phyloP scores from a whole-genome alignment of 2,113 vertebrate species.

The Abramis brama region DNA sequence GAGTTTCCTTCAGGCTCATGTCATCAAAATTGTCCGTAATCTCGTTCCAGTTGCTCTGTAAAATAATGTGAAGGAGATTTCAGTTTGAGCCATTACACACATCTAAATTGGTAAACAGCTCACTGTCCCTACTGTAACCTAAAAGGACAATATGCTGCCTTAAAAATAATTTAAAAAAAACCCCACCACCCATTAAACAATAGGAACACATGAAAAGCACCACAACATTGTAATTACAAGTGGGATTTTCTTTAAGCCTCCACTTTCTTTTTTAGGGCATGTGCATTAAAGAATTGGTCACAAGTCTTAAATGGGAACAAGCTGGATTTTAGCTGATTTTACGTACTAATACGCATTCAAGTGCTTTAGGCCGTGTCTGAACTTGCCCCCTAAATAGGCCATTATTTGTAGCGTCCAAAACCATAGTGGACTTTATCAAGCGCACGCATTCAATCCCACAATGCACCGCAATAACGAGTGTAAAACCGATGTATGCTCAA shows the following conservation, averaged over 20 bases:
- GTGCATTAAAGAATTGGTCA: not conserved
- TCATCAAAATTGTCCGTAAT: slow-evolving; percentile 99
- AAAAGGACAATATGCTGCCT: not conserved
- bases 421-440: too few species aligned
- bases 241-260: not conserved
- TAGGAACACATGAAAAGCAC: not conserved
- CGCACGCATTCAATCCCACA: too few species aligned
- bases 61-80: not conserved
- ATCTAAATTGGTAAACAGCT: too few species aligned
- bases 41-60: slow-evolving; percentile 98
- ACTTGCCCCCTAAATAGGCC: too few species aligned
- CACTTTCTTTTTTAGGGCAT: too few species aligned
- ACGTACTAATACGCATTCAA: too few species aligned
- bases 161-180: not conserved
- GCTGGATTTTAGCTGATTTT: not conserved
- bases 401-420: too few species aligned
- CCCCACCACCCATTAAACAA: not conserved
- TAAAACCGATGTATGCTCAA: too few species aligned
- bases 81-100: too few species aligned
- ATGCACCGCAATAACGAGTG: too few species aligned
- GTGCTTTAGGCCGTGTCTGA: too few species aligned
- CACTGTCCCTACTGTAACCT: not conserved
- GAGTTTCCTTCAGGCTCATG: slow-evolving; percentile 98
- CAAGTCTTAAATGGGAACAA: not conserved
- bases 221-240: too few species aligned